Conservation (phyloP, 2,113 vertebrate genomes). For the Rhabdomys dilectus region DNA sequence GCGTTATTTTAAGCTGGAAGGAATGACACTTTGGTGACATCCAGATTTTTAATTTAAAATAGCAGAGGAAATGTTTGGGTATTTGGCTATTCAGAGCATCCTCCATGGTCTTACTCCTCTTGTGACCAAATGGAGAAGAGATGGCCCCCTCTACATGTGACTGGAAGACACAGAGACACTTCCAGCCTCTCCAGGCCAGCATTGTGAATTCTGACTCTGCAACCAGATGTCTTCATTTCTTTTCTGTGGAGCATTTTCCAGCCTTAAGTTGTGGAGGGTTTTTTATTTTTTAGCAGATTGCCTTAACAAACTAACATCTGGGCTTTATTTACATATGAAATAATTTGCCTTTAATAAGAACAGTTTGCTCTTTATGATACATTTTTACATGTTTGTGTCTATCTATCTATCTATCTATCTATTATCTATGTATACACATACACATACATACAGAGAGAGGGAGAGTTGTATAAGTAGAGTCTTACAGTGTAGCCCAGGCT, state of each 20-base stretch:
- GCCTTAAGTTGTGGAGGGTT: background rate
- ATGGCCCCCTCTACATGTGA: background rate
- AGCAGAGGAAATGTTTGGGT: conserved; percentile 6
- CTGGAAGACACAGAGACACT: background rate
- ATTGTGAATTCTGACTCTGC: background rate
- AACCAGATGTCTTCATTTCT: background rate
- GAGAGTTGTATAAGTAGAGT: background rate
- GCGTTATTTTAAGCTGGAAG: conserved; percentile 50
- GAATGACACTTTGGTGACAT: conserved; percentile 39
- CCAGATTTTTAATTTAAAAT: conserved; percentile 51
- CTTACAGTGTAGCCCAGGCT: background rate
- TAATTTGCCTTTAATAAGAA: conserved; percentile 37
- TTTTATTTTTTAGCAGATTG: background rate
- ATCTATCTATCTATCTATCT: background rate
- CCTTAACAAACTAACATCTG: background rate
- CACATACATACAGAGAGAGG: too few relatives aligned
- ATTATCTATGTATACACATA: background rate
- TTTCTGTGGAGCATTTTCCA: background rate
- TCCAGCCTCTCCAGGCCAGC: background rate
- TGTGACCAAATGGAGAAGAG: background rate
- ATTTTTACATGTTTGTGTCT: background rate
- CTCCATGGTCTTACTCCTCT: background rate
- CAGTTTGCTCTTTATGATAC: background rate
- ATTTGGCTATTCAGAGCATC: background rate
- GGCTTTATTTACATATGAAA: background rate